Conservation (phyloP, 2,888 invertebrate species). For the Chrysolina haemoptera region DNA sequence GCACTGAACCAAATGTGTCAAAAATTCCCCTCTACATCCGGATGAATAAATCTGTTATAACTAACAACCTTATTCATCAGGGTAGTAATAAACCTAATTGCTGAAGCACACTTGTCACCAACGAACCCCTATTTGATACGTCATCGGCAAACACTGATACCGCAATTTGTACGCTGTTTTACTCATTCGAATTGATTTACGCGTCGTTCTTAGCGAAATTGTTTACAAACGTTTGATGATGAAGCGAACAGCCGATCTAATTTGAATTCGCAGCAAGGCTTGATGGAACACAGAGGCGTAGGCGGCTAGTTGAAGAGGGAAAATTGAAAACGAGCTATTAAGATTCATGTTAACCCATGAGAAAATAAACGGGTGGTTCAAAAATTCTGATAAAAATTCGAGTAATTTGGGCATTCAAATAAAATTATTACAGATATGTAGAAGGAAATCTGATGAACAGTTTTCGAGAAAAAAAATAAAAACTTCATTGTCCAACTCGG, state of each 20-base stretch:
- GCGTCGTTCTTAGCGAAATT: conserved; percentile 6
- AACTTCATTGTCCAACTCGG: too few species aligned
- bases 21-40: too few species aligned
- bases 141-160: neutral
- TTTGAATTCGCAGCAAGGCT: neutral
- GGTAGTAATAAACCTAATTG: neutral
- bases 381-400: too few species aligned
- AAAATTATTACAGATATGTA: too few species aligned
- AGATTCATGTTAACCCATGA: too few species aligned
- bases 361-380: too few species aligned
- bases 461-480: too few species aligned
- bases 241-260: neutral
- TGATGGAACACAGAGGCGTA: neutral
- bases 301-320: neutral
- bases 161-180: neutral
- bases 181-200: conserved; percentile 4
- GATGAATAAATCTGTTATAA: too few species aligned
- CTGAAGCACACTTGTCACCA: neutral
- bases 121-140: neutral
- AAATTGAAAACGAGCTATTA: too few species aligned
- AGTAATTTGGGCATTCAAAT: too few species aligned
- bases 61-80: neutral
- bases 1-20: too few species aligned
- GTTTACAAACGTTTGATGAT: conserved; percentile 5
- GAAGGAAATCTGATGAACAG: too few species aligned